Base-by-base conservation (phyloP, 2,113 vertebrate genomes). In the Quiscalus mexicanus region DNA sequence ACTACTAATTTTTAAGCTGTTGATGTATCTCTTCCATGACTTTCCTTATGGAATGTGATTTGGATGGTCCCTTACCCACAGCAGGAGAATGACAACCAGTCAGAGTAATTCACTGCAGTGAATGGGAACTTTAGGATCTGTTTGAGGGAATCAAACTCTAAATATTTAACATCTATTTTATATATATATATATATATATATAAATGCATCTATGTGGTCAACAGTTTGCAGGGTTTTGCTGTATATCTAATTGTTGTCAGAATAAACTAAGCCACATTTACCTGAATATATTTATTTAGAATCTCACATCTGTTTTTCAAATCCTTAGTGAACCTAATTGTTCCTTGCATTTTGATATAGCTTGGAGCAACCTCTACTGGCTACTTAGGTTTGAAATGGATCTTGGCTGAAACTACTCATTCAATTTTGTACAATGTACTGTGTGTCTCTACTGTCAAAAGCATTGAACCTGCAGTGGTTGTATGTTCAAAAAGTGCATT, bases 281-380 rank as follows among this genome's bases (percentile, higher is more conserved):
- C 41, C 9, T 70, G 35, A 49, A 59, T 17, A 28, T 58, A 55
- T 74, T 87, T 65, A 16, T 25, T 94, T 87, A 84, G 33, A 94
- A 85, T 1, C 2, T 84, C 45, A 73, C 25, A 62, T 85, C 53
- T 96, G 84, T 33, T 96, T 95, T 93, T 70, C 42, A 80, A 73
- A 90, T 91, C 27, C 9, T 45, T 41, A 15, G 42, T 59, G 63
- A 83, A 87, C 45, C 7, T 16, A 21, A 25, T 55, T 1, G 0
- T 50, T 77, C 27, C 19, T 42, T 63, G 5, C 33, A 21, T 83
- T 90, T 90, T 90, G 27, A 76, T 75, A 70, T 55, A 82, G 67
- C 31, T 85, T 94, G 50, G 82, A 95, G 89, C 87, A 94, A 60
- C 89, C 89, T 96, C 89, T 96, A 4, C 89, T 90, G 91, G 58